These are phyloP conservation scores for Tachina grossa DNA, from an alignment of 2,888 invertebrate genomes.

Conservation along the genomic window DNA sequence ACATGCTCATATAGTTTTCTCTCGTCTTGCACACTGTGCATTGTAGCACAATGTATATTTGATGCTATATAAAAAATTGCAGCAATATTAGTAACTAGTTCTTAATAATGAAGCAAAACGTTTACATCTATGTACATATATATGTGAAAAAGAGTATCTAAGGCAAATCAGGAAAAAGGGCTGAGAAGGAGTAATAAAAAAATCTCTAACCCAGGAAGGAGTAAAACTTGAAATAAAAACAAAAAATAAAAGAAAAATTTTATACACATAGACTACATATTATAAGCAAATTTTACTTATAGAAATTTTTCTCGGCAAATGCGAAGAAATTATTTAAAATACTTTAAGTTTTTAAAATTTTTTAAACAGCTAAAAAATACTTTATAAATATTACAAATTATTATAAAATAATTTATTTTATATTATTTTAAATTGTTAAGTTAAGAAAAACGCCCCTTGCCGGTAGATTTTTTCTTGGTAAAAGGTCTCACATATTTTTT, in stretches of 20 bases:
- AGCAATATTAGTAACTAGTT: conserved; percentile 53
- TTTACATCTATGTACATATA: not conserved
- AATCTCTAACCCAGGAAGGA: conserved; percentile 46
- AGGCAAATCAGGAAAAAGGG: not conserved
- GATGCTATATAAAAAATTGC: conserved; percentile 10
- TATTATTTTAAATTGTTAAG: not conserved
- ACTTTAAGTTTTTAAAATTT: conserved; percentile 13
- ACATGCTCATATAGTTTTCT: not conserved
- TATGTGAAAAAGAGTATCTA: conserved; percentile 25
- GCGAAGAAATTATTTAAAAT: conserved; percentile 9
- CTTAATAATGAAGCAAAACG: conserved; percentile 44
- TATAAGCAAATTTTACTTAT: conserved; percentile 3
- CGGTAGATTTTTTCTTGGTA: not conserved
- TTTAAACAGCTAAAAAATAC: not conserved
- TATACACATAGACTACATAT: conserved; percentile 15
- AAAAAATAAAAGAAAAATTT: conserved; percentile 38
- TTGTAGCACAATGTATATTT: conserved; percentile 22
- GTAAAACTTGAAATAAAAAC: conserved; percentile 64
- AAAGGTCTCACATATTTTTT: not conserved
- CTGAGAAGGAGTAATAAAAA: conserved; percentile 31
- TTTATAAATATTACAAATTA: not conserved
- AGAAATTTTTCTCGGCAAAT: conserved; percentile 22
- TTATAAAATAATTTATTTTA: conserved; percentile 1
- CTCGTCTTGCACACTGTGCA: conserved; percentile 20
- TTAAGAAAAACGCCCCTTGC: conserved; percentile 53